phyloP scores from a whole-genome alignment of 2,113 vertebrate genomes.

The Oreocharis arfaki region DNA sequence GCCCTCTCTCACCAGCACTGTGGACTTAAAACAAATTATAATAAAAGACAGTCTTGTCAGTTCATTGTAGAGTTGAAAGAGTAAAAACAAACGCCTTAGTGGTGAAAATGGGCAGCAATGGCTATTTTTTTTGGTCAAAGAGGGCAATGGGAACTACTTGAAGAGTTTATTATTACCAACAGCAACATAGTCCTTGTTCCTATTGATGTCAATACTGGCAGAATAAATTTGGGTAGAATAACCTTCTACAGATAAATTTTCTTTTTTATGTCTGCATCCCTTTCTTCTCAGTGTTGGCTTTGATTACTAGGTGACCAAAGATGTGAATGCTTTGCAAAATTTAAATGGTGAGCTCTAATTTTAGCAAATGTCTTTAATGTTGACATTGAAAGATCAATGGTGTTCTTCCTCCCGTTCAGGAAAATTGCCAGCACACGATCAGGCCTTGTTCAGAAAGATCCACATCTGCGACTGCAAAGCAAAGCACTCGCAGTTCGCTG shows the following conservation, averaged over 20 bases:
- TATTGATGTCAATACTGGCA: not conserved
- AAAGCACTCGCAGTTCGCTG: not conserved
- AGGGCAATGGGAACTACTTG: not conserved
- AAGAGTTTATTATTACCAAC: not conserved
- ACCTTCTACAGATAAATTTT: not conserved
- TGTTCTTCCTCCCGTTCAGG: not conserved
- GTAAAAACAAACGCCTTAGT: not conserved
- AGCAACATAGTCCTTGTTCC: not conserved
- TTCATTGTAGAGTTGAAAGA: not conserved
- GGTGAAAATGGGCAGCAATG: not conserved
- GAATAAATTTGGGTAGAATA: not conserved
- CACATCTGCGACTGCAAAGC: not conserved
- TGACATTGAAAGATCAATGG: not conserved
- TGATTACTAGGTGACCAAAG: not conserved
- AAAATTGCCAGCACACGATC: not conserved
- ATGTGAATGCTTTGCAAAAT: not conserved
- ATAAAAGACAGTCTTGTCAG: not conserved
- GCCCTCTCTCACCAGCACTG: not conserved
- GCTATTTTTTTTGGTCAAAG: not conserved
- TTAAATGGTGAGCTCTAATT: not conserved
- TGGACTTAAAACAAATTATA: not conserved
- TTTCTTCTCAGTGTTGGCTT: not conserved
- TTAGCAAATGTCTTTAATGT: not conserved
- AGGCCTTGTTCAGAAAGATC: not conserved
- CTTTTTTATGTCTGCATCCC: not conserved